phyloP scores from a whole-genome alignment of 2,797 vertebrate species.

The Mallotus villosus region DNA sequence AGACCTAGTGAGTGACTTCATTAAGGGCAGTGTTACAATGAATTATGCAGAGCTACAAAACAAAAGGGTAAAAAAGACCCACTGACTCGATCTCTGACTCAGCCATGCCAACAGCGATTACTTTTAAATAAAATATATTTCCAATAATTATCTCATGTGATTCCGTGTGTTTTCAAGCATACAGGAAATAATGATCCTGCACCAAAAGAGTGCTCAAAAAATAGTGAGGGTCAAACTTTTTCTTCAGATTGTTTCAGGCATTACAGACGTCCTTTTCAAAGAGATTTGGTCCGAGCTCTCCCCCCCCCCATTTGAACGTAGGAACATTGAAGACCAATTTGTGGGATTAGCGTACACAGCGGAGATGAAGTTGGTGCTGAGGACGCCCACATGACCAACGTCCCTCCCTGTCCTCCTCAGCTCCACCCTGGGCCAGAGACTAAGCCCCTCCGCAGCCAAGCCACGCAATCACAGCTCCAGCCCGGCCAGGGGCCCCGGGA shows the following conservation, averaged over 20 bases:
- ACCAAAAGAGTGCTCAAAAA: constrained; percentile 48
- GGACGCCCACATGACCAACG: constrained; percentile 54
- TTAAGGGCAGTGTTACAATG: constrained; percentile 47
- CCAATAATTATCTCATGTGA: constrained; percentile 66
- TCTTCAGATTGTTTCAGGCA: constrained; percentile 64
- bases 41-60: constrained; percentile 47
- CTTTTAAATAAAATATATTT: constrained; percentile 64
- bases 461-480: constrained; percentile 49
- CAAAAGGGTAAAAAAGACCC: constrained; percentile 45
- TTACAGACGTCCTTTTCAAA: constrained; percentile 60
- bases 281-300: constrained; percentile 54
- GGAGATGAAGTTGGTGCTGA: constrained; percentile 63
- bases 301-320: constrained; percentile 55
- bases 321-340: constrained; percentile 65
- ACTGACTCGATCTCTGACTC: constrained; percentile 57
- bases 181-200: constrained; percentile 63
- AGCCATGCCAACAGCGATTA: constrained; percentile 63
- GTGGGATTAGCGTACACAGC: constrained; percentile 65
- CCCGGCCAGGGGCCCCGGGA: constrained; percentile 31
- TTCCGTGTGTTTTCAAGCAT: constrained; percentile 55
- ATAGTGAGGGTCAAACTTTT: constrained; percentile 47
- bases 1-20: constrained; percentile 37
- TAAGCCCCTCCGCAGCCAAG: constrained; percentile 59
- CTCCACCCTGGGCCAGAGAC: constrained; percentile 55
- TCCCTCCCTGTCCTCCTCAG: constrained; percentile 59